phyloP scores from a whole-genome alignment of 2,113 vertebrate species.

The Mesitornis unicolor region DNA sequence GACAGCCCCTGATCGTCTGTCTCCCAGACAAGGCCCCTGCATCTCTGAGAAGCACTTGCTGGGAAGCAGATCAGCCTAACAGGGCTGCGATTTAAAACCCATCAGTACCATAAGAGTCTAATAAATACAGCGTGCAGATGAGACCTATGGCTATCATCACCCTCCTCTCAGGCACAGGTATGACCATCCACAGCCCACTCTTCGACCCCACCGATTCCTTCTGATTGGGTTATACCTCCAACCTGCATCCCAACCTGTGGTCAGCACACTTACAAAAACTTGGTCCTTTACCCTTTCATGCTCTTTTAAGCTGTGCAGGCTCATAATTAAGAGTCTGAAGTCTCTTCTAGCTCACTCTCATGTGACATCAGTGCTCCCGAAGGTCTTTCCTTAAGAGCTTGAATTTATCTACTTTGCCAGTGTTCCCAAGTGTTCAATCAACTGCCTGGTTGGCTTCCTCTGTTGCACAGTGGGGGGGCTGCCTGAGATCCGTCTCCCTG shows the following conservation, averaged over 20 bases:
- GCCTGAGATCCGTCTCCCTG: neutral
- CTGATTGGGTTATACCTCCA: neutral
- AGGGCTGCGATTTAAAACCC: neutral
- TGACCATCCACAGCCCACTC: neutral
- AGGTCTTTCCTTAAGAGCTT: conserved; percentile 1
- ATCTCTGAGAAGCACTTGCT: neutral
- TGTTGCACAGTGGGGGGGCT: fast-evolving
- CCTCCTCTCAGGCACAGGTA: fast-evolving
- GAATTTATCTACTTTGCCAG: neutral
- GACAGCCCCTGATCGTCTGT: neutral
- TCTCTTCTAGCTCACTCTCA: neutral
- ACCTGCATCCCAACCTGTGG: fast-evolving
- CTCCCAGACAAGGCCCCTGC: neutral
- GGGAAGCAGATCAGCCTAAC: neutral
- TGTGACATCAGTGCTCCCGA: neutral
- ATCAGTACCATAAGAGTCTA: neutral
- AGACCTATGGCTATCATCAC: neutral
- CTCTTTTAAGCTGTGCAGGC: neutral
- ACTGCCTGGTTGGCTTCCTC: neutral
- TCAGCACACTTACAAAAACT: neutral
- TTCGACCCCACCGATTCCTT: neutral
- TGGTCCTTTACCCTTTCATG: neutral
- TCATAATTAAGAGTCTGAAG: conserved; percentile 4
- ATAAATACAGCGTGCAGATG: neutral
- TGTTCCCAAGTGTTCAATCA: conserved; percentile 21